A percentile compares a stretch with the other conserved stretches of the same genome.
Evolutionary conservation across 1,140 invertebrate genomes (phyloP).

Genomic region (Triops longicaudatus): DNA sequence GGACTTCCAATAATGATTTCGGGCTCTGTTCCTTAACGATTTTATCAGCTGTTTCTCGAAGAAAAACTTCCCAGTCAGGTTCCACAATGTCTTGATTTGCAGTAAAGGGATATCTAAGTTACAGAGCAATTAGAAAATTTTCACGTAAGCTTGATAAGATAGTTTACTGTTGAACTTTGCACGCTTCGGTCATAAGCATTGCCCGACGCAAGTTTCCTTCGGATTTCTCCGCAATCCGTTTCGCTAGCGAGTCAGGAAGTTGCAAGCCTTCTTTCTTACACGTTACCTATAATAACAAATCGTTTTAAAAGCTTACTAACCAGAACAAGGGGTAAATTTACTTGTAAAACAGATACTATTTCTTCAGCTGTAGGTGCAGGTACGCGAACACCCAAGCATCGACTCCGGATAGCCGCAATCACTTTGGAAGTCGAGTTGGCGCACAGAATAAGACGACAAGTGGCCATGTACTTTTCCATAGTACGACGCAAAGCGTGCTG

Average conservation of each 20-base stretch:
- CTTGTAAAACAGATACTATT: constrained; percentile 53
- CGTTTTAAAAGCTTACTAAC: not conserved
- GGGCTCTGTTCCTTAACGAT: constrained; percentile 84
- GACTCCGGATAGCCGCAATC: constrained; percentile 87
- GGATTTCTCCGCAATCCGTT: constrained; percentile 66
- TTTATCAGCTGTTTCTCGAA: constrained; percentile 75
- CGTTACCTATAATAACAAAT: constrained; percentile 51
- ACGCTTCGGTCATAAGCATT: constrained; percentile 87
- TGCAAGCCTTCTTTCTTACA: constrained; percentile 77
- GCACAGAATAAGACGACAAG: constrained; percentile 89
- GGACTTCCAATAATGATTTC: constrained; percentile 69
- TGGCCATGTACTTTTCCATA: constrained; percentile 97
- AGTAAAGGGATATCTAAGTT: constrained; percentile 70
- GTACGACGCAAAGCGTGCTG: constrained; percentile 95
- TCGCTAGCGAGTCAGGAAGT: constrained; percentile 67
- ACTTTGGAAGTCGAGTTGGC: constrained; percentile 91
- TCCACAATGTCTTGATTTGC: constrained; percentile 69
- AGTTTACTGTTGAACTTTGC: constrained; percentile 74
- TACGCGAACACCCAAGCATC: constrained; percentile 85
- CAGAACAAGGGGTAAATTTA: constrained; percentile 24
- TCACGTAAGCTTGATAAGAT: constrained; percentile 35
- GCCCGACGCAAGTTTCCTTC: constrained; percentile 88
- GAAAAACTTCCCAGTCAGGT: constrained; percentile 88
- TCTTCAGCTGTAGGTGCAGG: constrained; percentile 73
- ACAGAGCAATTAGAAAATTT: constrained; percentile 29